Conservation (phyloP, 2,797 vertebrate species). For the Lepilemur septentrionalis region DNA sequence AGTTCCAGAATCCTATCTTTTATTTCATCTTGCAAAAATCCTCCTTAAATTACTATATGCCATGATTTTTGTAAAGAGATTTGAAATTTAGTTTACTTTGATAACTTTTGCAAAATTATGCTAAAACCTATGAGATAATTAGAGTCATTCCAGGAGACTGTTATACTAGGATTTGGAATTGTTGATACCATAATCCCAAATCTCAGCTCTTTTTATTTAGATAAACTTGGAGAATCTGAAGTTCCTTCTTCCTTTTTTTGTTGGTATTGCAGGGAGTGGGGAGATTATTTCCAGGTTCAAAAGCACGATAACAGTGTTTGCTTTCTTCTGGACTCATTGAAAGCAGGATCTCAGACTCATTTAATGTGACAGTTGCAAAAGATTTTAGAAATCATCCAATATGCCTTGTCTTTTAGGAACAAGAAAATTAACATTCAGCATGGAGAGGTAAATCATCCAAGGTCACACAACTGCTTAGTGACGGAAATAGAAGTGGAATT, state of each 20-base stretch:
- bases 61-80: constrained; percentile 45
- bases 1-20: constrained; percentile 56
- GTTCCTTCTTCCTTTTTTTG: neutral
- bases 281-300: neutral
- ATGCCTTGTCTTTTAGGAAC: neutral
- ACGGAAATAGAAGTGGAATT: constrained; percentile 26
- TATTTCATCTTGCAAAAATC: constrained; percentile 60
- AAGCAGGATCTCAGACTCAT: neutral
- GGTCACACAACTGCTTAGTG: neutral
- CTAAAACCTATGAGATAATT: constrained; percentile 23
- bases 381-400: neutral
- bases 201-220: constrained; percentile 19
- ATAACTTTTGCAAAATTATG: constrained; percentile 42
- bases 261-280: neutral
- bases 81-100: constrained; percentile 50
- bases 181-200: neutral
- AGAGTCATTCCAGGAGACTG: neutral
- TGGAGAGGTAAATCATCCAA: neutral
- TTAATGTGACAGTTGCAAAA: neutral
- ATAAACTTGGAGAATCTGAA: neutral
- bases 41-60: constrained; percentile 53
- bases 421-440: neutral
- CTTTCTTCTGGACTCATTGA: neutral
- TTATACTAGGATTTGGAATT: constrained; percentile 10
- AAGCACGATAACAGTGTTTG: neutral